phyloP scores from a whole-genome alignment of 1,140 invertebrate genomes.

The Drosophila mauritiana region DNA sequence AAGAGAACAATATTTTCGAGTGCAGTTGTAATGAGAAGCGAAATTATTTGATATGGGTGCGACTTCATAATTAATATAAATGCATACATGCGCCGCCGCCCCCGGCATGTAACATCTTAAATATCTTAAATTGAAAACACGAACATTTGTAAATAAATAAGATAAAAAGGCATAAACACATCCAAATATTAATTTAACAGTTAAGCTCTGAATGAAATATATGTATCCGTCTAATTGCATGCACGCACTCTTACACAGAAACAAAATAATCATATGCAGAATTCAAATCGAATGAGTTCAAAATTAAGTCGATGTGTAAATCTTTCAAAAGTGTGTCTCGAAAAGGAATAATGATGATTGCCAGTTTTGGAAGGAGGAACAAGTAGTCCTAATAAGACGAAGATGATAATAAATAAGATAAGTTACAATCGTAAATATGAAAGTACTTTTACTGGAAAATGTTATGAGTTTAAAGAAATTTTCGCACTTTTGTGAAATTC shows the following conservation, averaged over 20 bases:
- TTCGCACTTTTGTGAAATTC: neutral
- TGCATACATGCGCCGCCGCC: conserved; percentile 36
- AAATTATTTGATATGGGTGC: conserved; percentile 40
- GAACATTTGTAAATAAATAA: conserved; percentile 39
- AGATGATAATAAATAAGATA: conserved; percentile 27
- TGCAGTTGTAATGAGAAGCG: conserved; percentile 40
- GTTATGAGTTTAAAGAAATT: neutral
- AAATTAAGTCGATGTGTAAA: conserved; percentile 18
- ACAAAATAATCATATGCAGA: neutral
- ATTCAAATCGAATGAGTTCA: conserved; percentile 13
- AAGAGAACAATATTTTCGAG: conserved; percentile 58
- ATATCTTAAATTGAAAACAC: conserved; percentile 42
- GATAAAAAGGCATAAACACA: conserved; percentile 42
- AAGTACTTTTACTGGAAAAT: neutral
- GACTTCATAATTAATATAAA: conserved; percentile 52
- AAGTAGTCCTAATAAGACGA: conserved; percentile 9
- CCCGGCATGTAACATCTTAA: conserved; percentile 9
- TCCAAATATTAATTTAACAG: conserved; percentile 43
- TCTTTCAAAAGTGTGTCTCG: conserved; percentile 6
- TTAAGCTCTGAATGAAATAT: conserved; percentile 25
- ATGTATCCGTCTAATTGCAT: conserved; percentile 23
- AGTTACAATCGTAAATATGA: neutral
- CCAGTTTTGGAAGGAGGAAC: conserved; percentile 3
- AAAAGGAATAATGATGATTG: conserved; percentile 8
- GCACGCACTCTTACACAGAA: conserved; percentile 7